phyloP scores from a whole-genome alignment of 2,888 invertebrate genomes.

The Thymelicus acteon region DNA sequence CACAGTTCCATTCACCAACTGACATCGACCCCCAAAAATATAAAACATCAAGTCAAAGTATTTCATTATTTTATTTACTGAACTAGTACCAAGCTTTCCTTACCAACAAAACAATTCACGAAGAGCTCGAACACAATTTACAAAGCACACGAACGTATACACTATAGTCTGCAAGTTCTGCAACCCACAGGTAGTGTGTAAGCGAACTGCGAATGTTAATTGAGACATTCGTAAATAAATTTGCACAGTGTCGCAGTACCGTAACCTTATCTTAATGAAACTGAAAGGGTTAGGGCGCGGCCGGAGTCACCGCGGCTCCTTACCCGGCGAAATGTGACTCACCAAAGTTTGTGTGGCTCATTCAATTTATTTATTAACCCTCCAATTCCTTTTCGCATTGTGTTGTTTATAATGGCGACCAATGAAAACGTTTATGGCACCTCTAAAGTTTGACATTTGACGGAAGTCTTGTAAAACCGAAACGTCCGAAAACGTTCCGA shows the following conservation, averaged over 20 bases:
- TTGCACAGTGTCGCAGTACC: constrained; percentile 28
- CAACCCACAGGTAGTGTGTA: neutral
- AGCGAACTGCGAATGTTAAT: constrained; percentile 29
- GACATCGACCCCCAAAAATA: no score
- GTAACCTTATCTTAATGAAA: constrained; percentile 36
- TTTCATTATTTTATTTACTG: no score
- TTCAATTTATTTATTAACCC: constrained; percentile 2
- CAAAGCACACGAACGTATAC: neutral
- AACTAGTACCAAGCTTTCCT: no score
- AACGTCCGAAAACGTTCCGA: no score
- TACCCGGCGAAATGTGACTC: constrained; percentile 20
- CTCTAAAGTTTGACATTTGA: no score
- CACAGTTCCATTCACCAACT: no score
- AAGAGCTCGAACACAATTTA: neutral
- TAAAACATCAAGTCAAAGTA: no score
- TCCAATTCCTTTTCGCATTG: neutral
- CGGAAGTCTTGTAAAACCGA: no score
- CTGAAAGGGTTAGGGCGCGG: constrained; percentile 34
- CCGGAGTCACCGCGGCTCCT: constrained; percentile 7
- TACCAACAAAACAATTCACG: no score
- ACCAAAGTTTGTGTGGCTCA: constrained; percentile 3
- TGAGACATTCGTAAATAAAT: constrained; percentile 36
- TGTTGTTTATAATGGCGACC: neutral
- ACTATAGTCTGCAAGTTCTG: no score
- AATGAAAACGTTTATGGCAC: no score